A percentile compares a stretch with the other conserved stretches of the same genome.
phyloP scores from a whole-genome alignment of 2,113 vertebrate species.

The Rhea americana region DNA sequence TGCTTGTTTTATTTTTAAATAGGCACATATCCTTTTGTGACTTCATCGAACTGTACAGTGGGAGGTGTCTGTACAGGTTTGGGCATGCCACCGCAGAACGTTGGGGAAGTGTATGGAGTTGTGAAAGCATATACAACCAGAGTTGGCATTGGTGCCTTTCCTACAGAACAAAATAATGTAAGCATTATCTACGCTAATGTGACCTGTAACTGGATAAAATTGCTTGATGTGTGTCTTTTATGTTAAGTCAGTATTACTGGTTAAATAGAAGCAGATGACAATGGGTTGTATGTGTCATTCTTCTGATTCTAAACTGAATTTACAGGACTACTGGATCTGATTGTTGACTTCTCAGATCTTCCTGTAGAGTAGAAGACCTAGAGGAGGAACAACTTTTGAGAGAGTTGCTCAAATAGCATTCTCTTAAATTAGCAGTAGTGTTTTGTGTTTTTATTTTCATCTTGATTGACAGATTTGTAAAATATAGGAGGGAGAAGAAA shows the following conservation, averaged over 20 bases:
- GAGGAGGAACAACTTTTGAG: neutral
- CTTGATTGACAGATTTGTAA: neutral
- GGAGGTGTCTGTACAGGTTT: conserved; percentile 96
- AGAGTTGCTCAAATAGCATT: neutral
- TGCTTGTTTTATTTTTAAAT: conserved; percentile 20
- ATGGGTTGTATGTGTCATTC: neutral
- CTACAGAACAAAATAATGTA: conserved; percentile 94
- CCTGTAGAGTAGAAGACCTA: neutral
- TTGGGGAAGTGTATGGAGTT: conserved; percentile 93
- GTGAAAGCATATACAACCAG: conserved; percentile 96
- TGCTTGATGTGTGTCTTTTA: neutral
- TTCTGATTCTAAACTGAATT: neutral
- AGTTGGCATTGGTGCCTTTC: conserved; percentile 96
- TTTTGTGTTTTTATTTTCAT: neutral
- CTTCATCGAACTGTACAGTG: conserved; percentile 97
- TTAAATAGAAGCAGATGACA: neutral
- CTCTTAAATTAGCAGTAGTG: neutral
- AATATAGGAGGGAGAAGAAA: neutral
- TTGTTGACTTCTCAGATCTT: neutral
- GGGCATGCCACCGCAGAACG: conserved; percentile 94
- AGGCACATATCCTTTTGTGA: conserved; percentile 98
- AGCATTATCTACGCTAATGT: conserved; percentile 49
- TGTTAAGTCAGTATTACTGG: neutral
- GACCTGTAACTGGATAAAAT: neutral
- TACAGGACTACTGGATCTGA: neutral